Evolutionary conservation across 2,888 invertebrate species (phyloP).

Genomic region (Ephialtes manifestator): DNA sequence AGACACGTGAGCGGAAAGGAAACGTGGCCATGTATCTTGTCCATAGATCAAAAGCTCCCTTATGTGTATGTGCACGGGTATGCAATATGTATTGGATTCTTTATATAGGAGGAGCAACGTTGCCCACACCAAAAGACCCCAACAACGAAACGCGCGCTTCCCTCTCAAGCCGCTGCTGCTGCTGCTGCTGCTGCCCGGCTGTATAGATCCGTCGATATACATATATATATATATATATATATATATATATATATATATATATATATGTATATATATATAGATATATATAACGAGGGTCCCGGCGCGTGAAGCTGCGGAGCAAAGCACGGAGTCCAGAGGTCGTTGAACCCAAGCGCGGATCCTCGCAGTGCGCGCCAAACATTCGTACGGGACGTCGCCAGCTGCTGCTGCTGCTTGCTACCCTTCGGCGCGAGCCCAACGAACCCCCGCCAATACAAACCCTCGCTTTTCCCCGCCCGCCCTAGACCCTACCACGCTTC

Average conservation of each 20-base stretch:
- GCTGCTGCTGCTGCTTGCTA: slow-evolving; percentile 60
- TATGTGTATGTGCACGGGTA: neutral
- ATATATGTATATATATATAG: too few species aligned
- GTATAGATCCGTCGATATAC: slow-evolving; percentile 65
- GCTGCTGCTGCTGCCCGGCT: slow-evolving; percentile 36
- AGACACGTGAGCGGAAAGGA: slow-evolving; percentile 2
- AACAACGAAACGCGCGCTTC: slow-evolving; percentile 51
- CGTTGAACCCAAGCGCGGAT: slow-evolving; percentile 74
- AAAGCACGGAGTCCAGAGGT: slow-evolving; percentile 78
- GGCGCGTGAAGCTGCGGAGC: slow-evolving; percentile 75
- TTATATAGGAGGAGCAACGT: neutral
- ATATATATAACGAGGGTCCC: slow-evolving; percentile 51
- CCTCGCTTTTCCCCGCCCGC: slow-evolving; percentile 31
- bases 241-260: slow-evolving; percentile 38
- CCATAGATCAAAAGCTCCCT: neutral
- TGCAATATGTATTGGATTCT: slow-evolving; percentile 19
- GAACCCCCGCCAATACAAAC: slow-evolving; percentile 55
- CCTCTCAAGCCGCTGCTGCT: slow-evolving; percentile 38
- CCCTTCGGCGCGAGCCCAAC: slow-evolving; percentile 48
- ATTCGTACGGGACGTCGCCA: slow-evolving; percentile 71
- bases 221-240: slow-evolving; percentile 25
- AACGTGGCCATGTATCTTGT: neutral
- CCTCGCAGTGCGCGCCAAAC: slow-evolving; percentile 70
- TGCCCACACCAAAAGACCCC: slow-evolving; percentile 32
- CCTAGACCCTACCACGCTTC: slow-evolving; percentile 16